phyloP scores from a whole-genome alignment of 2,797 vertebrate species.

The Poecilia wingei region DNA sequence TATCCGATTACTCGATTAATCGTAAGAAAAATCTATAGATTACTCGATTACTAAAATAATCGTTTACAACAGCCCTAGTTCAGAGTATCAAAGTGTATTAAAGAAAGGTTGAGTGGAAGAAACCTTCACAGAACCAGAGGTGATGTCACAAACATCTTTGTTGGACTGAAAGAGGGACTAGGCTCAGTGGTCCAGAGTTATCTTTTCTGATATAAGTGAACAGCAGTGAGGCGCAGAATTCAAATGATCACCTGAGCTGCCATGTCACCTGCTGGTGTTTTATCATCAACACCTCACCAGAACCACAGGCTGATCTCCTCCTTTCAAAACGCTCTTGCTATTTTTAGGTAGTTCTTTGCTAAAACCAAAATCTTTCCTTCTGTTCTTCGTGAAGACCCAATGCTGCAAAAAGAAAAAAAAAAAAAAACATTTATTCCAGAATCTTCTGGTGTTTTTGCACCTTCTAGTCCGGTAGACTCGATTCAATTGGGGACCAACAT shows the following conservation, averaged over 20 bases:
- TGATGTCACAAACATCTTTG: neutral
- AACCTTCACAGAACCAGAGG: neutral
- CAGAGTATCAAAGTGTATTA: neutral
- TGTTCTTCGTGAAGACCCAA: neutral
- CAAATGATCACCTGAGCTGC: neutral
- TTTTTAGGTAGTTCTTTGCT: neutral
- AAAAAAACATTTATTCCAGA: neutral
- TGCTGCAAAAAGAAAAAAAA: neutral
- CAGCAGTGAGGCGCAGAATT: neutral
- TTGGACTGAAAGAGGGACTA: neutral
- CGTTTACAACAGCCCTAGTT: too few species aligned
- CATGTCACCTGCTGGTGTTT: neutral
- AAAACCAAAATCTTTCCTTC: neutral
- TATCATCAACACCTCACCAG: neutral
- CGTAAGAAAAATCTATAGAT: too few species aligned
- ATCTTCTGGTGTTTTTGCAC: neutral
- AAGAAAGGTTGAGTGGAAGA: neutral
- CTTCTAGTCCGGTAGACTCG: too few species aligned
- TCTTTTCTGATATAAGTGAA: neutral
- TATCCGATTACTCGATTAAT: too few species aligned
- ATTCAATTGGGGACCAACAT: too few species aligned
- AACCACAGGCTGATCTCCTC: neutral
- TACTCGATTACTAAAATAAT: too few species aligned
- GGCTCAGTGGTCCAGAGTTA: neutral
- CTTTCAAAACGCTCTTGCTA: neutral